phyloP scores from a whole-genome alignment of 2,113 vertebrate species.

The Gadus macrocephalus region DNA sequence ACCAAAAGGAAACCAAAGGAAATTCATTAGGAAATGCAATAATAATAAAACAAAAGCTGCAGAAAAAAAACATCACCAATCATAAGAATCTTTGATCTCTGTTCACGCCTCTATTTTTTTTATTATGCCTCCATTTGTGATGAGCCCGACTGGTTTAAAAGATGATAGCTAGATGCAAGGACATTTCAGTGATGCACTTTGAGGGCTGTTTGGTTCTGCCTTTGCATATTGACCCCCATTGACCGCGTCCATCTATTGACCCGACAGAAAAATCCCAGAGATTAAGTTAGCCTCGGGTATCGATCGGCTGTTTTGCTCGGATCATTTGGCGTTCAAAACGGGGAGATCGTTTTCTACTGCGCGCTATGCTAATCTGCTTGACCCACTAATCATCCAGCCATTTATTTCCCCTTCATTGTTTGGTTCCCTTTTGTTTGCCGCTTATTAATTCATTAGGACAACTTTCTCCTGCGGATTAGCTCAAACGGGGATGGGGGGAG shows the following conservation, averaged over 20 bases:
- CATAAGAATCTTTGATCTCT: no score
- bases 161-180: slow-evolving; percentile 39
- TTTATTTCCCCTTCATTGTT: slow-evolving; percentile 63
- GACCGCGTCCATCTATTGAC: slow-evolving; percentile 55
- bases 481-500: slow-evolving; percentile 55
- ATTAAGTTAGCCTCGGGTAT: slow-evolving; percentile 65
- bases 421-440: slow-evolving; percentile 58
- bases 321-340: slow-evolving; percentile 56
- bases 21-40: slow-evolving; percentile 23
- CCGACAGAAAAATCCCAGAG: slow-evolving; percentile 55
- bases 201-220: slow-evolving; percentile 59
- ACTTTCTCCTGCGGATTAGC: slow-evolving; percentile 61
- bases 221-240: slow-evolving; percentile 59
- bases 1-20: slow-evolving; percentile 27
- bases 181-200: slow-evolving; percentile 48
- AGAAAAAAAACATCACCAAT: no score
- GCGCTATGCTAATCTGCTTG: slow-evolving; percentile 59
- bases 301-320: slow-evolving; percentile 59
- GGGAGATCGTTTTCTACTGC: slow-evolving; percentile 59
- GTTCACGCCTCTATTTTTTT: slow-evolving; percentile 31
- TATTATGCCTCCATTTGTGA: no score
- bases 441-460: slow-evolving; percentile 66
- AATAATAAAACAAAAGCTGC: slow-evolving; percentile 41
- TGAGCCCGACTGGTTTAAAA: slow-evolving; percentile 34
- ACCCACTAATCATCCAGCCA: slow-evolving; percentile 61